These are phyloP conservation scores for Valencia hispanica DNA, from an alignment of 2,797 vertebrate genomes.

Conservation along the genomic window DNA sequence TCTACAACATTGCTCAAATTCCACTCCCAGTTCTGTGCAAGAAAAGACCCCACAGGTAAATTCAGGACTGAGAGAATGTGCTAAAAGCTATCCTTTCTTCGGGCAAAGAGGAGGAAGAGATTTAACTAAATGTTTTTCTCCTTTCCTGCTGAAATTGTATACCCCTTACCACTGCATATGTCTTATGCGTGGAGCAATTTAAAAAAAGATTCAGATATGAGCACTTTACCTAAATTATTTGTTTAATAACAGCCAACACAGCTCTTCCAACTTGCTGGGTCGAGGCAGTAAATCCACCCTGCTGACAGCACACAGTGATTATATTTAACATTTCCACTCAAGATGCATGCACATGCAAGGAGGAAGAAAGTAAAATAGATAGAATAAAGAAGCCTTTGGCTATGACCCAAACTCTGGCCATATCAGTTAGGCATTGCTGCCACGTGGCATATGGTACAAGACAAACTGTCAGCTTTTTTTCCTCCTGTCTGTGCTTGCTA, in stretches of 20 bases:
- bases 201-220: constrained; percentile 44
- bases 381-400: constrained; percentile 72
- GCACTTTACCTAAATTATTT: constrained; percentile 61
- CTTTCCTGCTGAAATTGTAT: not conserved
- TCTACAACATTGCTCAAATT: constrained; percentile 56
- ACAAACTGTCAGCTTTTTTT: constrained; percentile 84
- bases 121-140: constrained; percentile 25
- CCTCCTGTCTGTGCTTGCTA: constrained; percentile 64
- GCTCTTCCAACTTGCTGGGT: constrained; percentile 40
- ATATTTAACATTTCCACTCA: constrained; percentile 74
- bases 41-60: constrained; percentile 61
- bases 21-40: constrained; percentile 20
- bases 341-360: constrained; percentile 70
- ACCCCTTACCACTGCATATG: constrained; percentile 26
- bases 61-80: constrained; percentile 52
- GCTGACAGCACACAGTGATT: constrained; percentile 65
- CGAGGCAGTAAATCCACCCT: constrained; percentile 59
- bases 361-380: constrained; percentile 65
- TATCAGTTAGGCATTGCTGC: constrained; percentile 84
- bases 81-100: constrained; percentile 51
- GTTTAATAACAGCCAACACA: constrained; percentile 69
- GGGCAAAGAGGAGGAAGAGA: constrained; percentile 39
- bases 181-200: constrained; percentile 36
- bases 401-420: constrained; percentile 70
- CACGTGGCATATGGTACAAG: constrained; percentile 85